Conservation (phyloP, 2,888 invertebrate genomes). For the Aproaerema taeniolella region DNA sequence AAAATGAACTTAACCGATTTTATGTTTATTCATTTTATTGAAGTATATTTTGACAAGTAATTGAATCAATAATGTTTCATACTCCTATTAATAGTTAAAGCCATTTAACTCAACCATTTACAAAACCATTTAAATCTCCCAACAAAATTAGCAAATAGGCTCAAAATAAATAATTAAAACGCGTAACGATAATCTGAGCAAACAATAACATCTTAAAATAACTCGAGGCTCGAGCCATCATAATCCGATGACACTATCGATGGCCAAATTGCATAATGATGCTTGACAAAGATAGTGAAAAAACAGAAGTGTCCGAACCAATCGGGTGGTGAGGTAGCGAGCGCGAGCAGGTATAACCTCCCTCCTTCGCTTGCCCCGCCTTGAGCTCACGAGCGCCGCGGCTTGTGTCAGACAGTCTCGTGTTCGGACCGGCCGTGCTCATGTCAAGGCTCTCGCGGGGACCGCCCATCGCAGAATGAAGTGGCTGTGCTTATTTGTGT, state of each 20-base stretch:
- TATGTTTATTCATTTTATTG: no score
- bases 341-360: conserved; percentile 56
- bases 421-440: conserved; percentile 61
- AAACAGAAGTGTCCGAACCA: conserved; percentile 50
- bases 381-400: conserved; percentile 30
- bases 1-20: no score
- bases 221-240: no score
- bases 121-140: no score
- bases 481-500: conserved; percentile 75
- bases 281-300: conserved; percentile 52
- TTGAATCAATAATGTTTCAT: no score
- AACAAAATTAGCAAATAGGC: no score
- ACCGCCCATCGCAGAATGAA: conserved; percentile 70
- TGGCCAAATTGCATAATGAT: conserved; percentile 39
- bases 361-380: conserved; percentile 64
- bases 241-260: conserved; percentile 23
- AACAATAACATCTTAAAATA: no score
- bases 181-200: no score
- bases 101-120: no score
- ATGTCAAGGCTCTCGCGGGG: conserved; percentile 44
- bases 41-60: no score
- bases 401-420: conserved; percentile 52
- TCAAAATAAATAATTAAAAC: no score
- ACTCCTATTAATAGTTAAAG: no score
- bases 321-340: conserved; percentile 46